Base-by-base conservation (phyloP, 2,797 vertebrate species). In the Cynopterus sphinx region DNA sequence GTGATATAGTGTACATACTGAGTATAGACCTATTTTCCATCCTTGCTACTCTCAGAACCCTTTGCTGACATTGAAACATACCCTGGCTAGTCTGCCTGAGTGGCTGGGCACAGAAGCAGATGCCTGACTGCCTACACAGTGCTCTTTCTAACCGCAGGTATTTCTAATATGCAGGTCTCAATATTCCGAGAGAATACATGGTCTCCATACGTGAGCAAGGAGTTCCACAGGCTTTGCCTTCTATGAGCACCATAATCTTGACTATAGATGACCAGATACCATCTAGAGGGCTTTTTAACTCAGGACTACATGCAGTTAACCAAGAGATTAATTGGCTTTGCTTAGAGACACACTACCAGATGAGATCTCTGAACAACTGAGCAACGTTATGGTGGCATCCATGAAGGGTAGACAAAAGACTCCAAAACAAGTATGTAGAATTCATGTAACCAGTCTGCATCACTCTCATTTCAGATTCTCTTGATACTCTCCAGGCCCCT, bases 41-140 rank as follows among this genome's bases (percentile, higher is more conserved):
- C 26, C 33, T 31, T 74, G 63, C 55, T 59, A n/a, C 63, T 74
- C 39, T 74, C n/a, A 68, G 33, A 90, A 78, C 43, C 33, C 92
- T 53, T 33, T 21, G 1, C 55, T 41, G 9, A 36, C 43, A 7
- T 5, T 5, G 63, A n/a, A 63, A 19, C 9, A n/a, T 1, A 2
- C 24, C 7, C 33, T 0, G 1, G 41, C 51, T 17, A 26, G 46
- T 49, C 13, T 49, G 12, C 65, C 51, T 55, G 43, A 84, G 57
- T 28, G 28, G 33, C 70, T 71, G 33, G 16, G 55, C 36, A 68
- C 71, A 33, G 17, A 46, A 31, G 21, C 41, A 68, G 61, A 51
- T 21, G 15, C 13, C 26, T n/a, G 17, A 5, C n/a, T 81, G 31
- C 36, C 11, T 43, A 36, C 0, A 0, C 1, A 0, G 55, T 9